Conservation (phyloP, 2,113 vertebrate genomes). For the Podarcis raffonei region DNA sequence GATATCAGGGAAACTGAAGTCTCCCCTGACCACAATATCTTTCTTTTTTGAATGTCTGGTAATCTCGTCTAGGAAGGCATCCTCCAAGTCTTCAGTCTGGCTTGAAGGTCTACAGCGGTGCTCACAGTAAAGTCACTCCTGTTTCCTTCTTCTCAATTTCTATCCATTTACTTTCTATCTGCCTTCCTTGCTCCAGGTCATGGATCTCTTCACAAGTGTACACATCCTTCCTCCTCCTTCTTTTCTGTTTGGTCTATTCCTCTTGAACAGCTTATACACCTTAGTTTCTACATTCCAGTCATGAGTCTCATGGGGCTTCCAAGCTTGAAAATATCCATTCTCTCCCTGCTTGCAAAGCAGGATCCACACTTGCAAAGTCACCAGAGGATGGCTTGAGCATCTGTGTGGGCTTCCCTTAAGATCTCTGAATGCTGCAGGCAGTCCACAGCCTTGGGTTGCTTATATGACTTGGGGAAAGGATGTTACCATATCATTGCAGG, state of each 20-base stretch:
- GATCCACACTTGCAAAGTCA: neutral
- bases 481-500: neutral
- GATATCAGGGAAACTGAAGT: no score
- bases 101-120: no score
- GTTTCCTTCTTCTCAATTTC: neutral
- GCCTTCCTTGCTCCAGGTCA: no score
- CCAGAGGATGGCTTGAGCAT: neutral
- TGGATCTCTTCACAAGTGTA: no score
- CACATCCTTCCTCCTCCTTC: no score
- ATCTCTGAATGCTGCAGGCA: neutral
- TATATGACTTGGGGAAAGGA: neutral
- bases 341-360: neutral
- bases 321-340: neutral
- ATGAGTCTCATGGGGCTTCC: neutral
- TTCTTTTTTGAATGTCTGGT: no score
- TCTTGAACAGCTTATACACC: neutral
- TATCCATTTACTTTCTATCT: no score
- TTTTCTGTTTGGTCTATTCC: neutral
- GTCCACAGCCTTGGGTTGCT: neutral
- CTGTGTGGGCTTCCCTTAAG: neutral
- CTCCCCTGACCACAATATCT: no score
- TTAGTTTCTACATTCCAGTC: neutral
- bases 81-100: no score
- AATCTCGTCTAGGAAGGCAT: no score
- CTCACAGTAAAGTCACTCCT: neutral